phyloP scores from a whole-genome alignment of 2,888 invertebrate genomes.

The Onchidella celtica region DNA sequence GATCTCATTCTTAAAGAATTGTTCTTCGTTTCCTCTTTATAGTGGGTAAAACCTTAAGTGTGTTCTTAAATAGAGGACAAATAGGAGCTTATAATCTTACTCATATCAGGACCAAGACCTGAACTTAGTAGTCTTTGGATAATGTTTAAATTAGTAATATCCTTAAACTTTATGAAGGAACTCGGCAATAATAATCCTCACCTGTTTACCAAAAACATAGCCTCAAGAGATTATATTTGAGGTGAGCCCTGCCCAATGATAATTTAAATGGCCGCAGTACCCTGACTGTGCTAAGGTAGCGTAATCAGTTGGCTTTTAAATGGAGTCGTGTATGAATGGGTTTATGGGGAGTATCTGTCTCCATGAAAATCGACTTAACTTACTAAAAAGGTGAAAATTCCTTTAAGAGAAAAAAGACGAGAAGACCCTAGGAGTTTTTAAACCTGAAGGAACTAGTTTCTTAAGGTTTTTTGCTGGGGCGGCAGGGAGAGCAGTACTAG shows the following conservation, averaged over 20 bases:
- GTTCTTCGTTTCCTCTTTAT: background rate
- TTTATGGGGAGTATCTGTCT: constrained; percentile 85
- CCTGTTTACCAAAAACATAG: constrained; percentile 77
- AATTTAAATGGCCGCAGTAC: constrained; percentile 69
- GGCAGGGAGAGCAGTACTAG: constrained; percentile 54
- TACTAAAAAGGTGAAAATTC: constrained; percentile 85
- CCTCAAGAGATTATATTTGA: constrained; percentile 54
- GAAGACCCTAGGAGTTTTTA: constrained; percentile 89
- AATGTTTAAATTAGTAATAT: background rate
- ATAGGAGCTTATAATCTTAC: background rate
- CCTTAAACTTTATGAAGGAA: constrained; percentile 59
- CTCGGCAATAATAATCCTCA: constrained; percentile 67
- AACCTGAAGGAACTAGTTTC: background rate
- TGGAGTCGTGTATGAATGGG: constrained; percentile 89
- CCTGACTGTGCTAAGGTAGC: constrained; percentile 73
- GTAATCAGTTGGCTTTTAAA: constrained; percentile 83
- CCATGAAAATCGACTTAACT: constrained; percentile 82
- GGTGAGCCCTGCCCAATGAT: constrained; percentile 71
- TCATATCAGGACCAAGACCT: too few relatives aligned
- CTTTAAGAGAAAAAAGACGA: constrained; percentile 86
- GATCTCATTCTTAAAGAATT: background rate
- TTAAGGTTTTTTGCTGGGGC: constrained; percentile 65
- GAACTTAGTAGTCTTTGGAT: background rate
- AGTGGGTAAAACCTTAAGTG: too few relatives aligned
- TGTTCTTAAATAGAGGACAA: too few relatives aligned